These are phyloP conservation scores for Clostera curtula DNA, from an alignment of 2,888 invertebrate species.

Conservation along the genomic window DNA sequence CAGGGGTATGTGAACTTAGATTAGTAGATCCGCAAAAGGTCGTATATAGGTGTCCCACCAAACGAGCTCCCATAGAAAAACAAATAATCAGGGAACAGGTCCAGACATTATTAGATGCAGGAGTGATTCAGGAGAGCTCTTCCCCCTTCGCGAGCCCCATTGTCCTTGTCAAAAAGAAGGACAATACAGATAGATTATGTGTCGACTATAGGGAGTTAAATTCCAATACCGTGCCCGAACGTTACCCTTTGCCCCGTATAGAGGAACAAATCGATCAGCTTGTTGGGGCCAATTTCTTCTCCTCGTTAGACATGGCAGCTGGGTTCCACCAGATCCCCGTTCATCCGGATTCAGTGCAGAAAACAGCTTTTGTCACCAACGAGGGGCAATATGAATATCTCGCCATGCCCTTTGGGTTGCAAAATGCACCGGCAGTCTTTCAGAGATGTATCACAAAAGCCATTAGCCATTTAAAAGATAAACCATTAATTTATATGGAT, in stretches of 20 bases:
- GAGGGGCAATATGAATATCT: slow-evolving; percentile 14
- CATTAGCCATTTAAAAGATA: too few species aligned
- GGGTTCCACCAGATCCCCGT: slow-evolving; percentile 25
- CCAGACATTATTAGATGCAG: slow-evolving; percentile 10
- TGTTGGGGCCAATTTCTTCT: background rate
- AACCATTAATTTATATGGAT: too few species aligned
- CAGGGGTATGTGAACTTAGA: slow-evolving; percentile 8
- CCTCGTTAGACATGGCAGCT: slow-evolving; percentile 28
- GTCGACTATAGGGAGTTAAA: slow-evolving; percentile 21
- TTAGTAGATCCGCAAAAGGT: slow-evolving; percentile 11
- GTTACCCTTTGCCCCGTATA: slow-evolving; percentile 13
- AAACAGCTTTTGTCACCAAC: slow-evolving; percentile 12
- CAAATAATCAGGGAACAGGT: slow-evolving; percentile 16
- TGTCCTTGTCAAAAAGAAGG: slow-evolving; percentile 6
- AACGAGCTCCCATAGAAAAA: slow-evolving; percentile 14
- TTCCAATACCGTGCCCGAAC: slow-evolving; percentile 15
- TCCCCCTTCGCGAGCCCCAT: slow-evolving; percentile 5
- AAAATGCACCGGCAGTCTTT: slow-evolving; percentile 33
- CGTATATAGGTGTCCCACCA: slow-evolving; percentile 8
- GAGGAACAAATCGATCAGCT: slow-evolving; percentile 19
- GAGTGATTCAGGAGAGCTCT: slow-evolving; percentile 17
- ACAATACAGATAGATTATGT: slow-evolving; percentile 19
- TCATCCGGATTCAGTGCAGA: slow-evolving; percentile 8
- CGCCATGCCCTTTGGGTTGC: slow-evolving; percentile 33
- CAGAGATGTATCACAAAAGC: slow-evolving; percentile 27